Evolutionary conservation across 53 echinoderm and acorn worm species (phyloP).

Genomic region (Holothuria leucospilota): DNA sequence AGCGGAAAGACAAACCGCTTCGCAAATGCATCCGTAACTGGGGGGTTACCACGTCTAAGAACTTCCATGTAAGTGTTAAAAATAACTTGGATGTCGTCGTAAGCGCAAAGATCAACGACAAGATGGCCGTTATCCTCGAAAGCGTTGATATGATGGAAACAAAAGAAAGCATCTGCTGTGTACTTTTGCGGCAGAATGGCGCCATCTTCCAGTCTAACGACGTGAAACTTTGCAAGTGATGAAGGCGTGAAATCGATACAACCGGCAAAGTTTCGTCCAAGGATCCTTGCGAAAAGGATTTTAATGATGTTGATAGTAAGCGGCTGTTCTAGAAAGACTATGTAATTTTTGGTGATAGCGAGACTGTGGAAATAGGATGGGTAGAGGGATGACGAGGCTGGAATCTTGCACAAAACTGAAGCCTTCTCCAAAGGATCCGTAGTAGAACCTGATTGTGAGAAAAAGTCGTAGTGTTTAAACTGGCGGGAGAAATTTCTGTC

Average conservation of each 20-base stretch:
- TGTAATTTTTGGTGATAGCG: conserved; percentile 75
- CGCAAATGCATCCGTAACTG: neutral
- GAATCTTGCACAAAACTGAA: conserved; percentile 64
- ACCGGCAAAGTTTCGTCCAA: neutral
- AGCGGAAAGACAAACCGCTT: conserved; percentile 68
- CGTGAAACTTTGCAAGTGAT: conserved; percentile 56
- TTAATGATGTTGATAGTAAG: conserved; percentile 58
- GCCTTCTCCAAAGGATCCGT: conserved; percentile 25
- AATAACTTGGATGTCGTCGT: conserved; percentile 52
- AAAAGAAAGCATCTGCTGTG: conserved; percentile 71
- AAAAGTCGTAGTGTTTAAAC: neutral
- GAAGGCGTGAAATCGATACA: conserved; percentile 58
- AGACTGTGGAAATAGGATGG: conserved; percentile 92
- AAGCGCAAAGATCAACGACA: conserved; percentile 69
- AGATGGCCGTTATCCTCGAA: conserved; percentile 76
- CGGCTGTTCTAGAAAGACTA: conserved; percentile 82
- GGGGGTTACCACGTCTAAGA: neutral
- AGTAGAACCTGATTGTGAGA: neutral
- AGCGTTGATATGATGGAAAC: conserved; percentile 83
- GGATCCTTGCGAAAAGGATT: conserved; percentile 11
- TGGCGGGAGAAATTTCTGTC: no score
- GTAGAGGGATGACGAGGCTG: conserved; percentile 41
- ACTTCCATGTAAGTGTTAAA: conserved; percentile 9
- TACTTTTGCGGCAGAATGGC: conserved; percentile 50
- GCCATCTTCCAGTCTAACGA: conserved; percentile 70